These are phyloP conservation scores for Sphaerophoria taeniata DNA, from an alignment of 2,888 invertebrate species.

Conservation along the genomic window DNA sequence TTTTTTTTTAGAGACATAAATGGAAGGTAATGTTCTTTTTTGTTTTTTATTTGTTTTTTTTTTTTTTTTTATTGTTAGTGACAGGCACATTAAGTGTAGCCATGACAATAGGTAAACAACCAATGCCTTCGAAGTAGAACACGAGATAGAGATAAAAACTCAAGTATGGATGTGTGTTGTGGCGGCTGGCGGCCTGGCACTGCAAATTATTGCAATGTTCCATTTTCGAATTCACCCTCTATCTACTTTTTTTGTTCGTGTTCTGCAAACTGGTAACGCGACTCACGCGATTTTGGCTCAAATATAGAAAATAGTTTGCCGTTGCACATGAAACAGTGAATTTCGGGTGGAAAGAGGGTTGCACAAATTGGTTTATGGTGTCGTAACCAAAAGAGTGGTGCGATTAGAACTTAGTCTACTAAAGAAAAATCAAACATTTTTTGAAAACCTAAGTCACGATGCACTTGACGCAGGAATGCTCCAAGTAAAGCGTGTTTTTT, in stretches of 20 bases:
- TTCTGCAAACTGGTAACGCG: background rate
- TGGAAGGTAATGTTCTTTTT: background rate
- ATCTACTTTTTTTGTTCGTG: background rate
- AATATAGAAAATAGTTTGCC: background rate
- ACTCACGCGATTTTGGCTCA: background rate
- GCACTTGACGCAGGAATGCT: too few relatives aligned
- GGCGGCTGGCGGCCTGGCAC: background rate
- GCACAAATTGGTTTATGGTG: too few relatives aligned
- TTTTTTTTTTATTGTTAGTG: background rate
- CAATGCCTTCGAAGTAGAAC: background rate
- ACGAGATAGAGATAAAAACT: background rate
- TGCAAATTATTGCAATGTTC: slow-evolving; percentile 10
- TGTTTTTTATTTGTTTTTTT: background rate
- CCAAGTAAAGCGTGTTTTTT: too few relatives aligned
- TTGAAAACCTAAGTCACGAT: too few relatives aligned
- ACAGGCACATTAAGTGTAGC: slow-evolving; percentile 9
- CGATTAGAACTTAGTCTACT: too few relatives aligned
- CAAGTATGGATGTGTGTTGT: background rate
- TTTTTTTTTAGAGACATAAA: background rate
- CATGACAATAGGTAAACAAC: slow-evolving; percentile 16
- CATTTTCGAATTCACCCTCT: slow-evolving; percentile 1
- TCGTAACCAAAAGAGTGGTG: too few relatives aligned
- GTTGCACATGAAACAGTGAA: too few relatives aligned
- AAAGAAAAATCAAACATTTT: too few relatives aligned
- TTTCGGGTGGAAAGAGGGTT: too few relatives aligned